These are phyloP conservation scores for Dromaius novaehollandiae DNA, from an alignment of 2,113 vertebrate species.

Conservation along the genomic window DNA sequence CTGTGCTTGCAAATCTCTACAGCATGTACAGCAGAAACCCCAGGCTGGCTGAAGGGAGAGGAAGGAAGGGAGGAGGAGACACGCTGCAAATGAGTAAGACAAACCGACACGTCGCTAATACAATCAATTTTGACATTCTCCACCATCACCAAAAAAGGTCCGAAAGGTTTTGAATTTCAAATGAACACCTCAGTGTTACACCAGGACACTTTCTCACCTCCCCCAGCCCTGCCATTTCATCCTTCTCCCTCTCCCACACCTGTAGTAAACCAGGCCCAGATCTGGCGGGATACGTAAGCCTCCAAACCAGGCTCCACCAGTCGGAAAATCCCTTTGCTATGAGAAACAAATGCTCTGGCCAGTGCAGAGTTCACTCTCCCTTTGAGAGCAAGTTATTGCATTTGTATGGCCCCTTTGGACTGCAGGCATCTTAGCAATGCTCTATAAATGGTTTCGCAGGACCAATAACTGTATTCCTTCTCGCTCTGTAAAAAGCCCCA, in stretches of 20 bases:
- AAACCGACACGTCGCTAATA: conserved; percentile 49
- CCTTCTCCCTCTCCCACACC: background rate
- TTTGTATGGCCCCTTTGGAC: background rate
- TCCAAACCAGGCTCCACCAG: conserved; percentile 18
- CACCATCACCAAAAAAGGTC: conserved; percentile 49
- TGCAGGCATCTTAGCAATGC: conserved; percentile 25
- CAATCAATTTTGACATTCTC: conserved; percentile 32
- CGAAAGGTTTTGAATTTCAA: conserved; percentile 4
- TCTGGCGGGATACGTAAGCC: background rate
- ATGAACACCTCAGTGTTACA: background rate
- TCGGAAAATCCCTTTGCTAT: conserved; percentile 5
- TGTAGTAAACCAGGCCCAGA: conserved; percentile 16
- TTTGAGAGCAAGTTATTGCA: background rate
- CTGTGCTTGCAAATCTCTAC: background rate
- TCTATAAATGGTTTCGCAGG: background rate
- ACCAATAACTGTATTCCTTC: background rate
- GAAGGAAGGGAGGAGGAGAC: conserved; percentile 65
- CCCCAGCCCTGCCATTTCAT: background rate
- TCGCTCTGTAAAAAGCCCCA: background rate
- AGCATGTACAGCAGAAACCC: background rate
- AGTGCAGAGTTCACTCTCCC: conserved; percentile 31
- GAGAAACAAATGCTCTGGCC: background rate
- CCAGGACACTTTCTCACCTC: background rate
- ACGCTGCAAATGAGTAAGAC: background rate
- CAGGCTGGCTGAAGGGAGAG: conserved; percentile 20